Evolutionary conservation across 2,113 vertebrate genomes (phyloP), one percentile per base, ranked within the genome.

Genomic region (Dinomys branickii): DNA sequence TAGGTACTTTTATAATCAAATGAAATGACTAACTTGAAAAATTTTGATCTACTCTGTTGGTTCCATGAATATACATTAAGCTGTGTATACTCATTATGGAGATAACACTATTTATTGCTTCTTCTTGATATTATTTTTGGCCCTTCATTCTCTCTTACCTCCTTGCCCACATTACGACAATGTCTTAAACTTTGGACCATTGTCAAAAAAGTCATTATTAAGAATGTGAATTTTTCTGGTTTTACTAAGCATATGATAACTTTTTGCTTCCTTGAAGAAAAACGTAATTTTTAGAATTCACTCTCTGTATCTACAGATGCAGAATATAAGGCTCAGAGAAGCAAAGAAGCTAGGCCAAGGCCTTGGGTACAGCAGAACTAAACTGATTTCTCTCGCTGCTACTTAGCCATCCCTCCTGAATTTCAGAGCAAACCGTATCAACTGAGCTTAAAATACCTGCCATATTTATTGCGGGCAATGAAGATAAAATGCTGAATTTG

Each of bases 401-500:
- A 85, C 63, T 93, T 24, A 67, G 47, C 35, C 16, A 65, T 78
- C 30, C 65, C 58, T 94, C 26, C 38, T 54, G 35, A 33, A 35
- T 54, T 91, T 97, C 78, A 78, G 63, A 94, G 63, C 38, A 93
- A 93, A 88, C n/a, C 44, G 59, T 7, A 85, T 16, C 52, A 92
- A 56, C 2, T 65, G 20, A 38, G 30, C 26, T 96, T 91, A 24
- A 26, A 59, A 69, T 3, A 93, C 38, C 93, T 93, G 47, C 4
- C 47, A 89, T 94, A 75, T 88, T 92, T 88, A 77, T 26, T 90
- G 69, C 30, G 94, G 78, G 47, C 69, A 88, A 33, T 63, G 50
- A 95, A 92, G 50, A 94, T 58, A 92, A 90, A 92, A 91, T 47
- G 26, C 61, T 80, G 50, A 91, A 61, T 69, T 59, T 89, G 47